Evolutionary conservation across 2,797 vertebrate genomes (phyloP).

Genomic region (Fistularia tabacaria): DNA sequence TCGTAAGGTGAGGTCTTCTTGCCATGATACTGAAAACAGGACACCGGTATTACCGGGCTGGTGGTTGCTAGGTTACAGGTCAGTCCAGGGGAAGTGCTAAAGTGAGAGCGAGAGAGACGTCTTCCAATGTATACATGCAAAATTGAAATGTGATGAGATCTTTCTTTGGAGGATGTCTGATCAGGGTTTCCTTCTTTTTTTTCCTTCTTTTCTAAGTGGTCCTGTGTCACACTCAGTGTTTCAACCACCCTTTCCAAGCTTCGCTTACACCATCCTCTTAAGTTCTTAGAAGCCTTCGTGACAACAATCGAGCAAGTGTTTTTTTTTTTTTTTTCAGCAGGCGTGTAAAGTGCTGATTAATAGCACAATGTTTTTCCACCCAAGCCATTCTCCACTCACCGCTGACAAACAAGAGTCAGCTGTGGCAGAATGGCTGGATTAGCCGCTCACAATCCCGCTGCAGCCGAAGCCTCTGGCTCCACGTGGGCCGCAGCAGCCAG

Average conservation of each 20-base stretch:
- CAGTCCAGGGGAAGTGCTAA: constrained; percentile 56
- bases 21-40: constrained; percentile 31
- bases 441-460: constrained; percentile 12
- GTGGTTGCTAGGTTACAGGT: constrained; percentile 80
- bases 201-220: no score
- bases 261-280: no score
- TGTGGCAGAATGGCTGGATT: constrained; percentile 26
- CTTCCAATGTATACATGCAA: constrained; percentile 28
- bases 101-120: constrained; percentile 40
- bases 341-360: constrained; percentile 40
- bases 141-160: constrained; percentile 34
- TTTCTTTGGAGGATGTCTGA: no score
- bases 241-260: constrained; percentile 12
- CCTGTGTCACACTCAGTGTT: background rate
- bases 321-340: constrained; percentile 14
- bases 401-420: constrained; percentile 18
- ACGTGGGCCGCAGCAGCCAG: constrained; percentile 22
- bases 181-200: no score
- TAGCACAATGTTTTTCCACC: constrained; percentile 26
- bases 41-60: constrained; percentile 36
- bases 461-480: constrained; percentile 19
- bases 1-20: constrained; percentile 25
- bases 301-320: constrained; percentile 24
- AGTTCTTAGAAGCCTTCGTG: constrained; percentile 18
- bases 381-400: constrained; percentile 20